Conservation (phyloP, 2,888 invertebrate species). For the Hypolimnas misippus region DNA sequence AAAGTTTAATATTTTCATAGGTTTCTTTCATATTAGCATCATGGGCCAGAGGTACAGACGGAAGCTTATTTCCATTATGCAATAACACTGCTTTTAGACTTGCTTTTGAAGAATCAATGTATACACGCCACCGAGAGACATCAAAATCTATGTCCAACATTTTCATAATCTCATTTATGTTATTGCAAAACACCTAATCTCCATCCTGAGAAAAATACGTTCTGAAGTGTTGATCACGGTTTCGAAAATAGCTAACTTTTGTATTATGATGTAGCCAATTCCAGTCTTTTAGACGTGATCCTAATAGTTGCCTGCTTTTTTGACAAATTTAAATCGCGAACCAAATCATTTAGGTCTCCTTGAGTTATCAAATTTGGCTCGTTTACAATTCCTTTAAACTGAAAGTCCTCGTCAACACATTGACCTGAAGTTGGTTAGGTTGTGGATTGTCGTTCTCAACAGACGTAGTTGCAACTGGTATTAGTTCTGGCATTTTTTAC, state of each 20-base stretch:
- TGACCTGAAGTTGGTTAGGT: too few relatives aligned
- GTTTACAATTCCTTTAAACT: not conserved
- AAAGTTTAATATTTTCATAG: not conserved
- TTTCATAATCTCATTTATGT: not conserved
- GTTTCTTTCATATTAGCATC: not conserved
- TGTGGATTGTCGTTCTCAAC: too few relatives aligned
- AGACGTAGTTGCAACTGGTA: too few relatives aligned
- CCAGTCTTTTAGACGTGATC: not conserved
- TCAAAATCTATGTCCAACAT: not conserved
- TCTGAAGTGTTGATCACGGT: not conserved
- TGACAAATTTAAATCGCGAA: too few relatives aligned
- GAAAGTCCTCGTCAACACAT: not conserved
- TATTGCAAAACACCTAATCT: not conserved
- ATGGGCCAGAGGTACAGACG: not conserved
- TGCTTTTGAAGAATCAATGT: not conserved
- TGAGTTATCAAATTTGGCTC: too few relatives aligned
- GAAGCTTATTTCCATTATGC: not conserved
- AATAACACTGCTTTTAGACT: not conserved
- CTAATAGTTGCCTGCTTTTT: not conserved
- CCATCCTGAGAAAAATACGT: not conserved
- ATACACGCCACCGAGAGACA: not conserved
- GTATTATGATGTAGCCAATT: not conserved
- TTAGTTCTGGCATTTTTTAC: constrained; percentile 10
- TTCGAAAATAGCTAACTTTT: not conserved
- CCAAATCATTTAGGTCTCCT: too few relatives aligned